A percentile compares a stretch with the other conserved stretches of the same genome.
Conservation (phyloP, 1,140 invertebrate species). For the Trissolcus basalis region DNA sequence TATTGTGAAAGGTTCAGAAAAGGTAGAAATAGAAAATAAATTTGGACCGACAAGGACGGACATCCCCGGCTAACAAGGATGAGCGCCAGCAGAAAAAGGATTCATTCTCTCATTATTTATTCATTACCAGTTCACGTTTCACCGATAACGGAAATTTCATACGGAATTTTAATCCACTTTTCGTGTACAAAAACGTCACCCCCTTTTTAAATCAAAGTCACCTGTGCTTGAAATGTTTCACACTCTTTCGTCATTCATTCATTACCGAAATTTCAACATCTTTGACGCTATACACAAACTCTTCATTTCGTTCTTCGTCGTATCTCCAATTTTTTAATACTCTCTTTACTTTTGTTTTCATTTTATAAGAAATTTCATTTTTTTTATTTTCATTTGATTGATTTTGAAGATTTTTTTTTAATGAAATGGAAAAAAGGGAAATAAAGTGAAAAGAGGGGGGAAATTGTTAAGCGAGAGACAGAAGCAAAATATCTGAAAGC, state of each 20-base stretch:
- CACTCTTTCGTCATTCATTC: no score
- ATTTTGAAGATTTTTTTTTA: constrained; percentile 2
- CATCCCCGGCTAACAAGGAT: constrained; percentile 25
- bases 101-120: constrained; percentile 51
- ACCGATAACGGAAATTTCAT: constrained; percentile 47
- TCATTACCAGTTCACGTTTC: constrained; percentile 48
- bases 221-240: no score
- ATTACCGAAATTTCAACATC: no score
- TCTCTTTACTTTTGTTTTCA: no score
- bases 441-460: constrained; percentile 16
- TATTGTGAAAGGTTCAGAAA: constrained; percentile 78
- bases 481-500: constrained; percentile 53
- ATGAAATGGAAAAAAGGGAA: constrained; percentile 7
- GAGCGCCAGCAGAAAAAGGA: constrained; percentile 36
- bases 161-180: constrained; percentile 52
- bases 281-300: no score
- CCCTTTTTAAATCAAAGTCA: no score
- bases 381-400: no score
- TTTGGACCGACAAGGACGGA: constrained; percentile 58
- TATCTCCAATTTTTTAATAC: no score
- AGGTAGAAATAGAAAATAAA: constrained; percentile 76
- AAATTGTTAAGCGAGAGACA: constrained; percentile 39
- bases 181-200: constrained; percentile 26
- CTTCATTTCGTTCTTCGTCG: no score
- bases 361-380: no score